Evolutionary conservation across 2,888 invertebrate genomes (phyloP).

Genomic region (Mylabris sibirica): DNA sequence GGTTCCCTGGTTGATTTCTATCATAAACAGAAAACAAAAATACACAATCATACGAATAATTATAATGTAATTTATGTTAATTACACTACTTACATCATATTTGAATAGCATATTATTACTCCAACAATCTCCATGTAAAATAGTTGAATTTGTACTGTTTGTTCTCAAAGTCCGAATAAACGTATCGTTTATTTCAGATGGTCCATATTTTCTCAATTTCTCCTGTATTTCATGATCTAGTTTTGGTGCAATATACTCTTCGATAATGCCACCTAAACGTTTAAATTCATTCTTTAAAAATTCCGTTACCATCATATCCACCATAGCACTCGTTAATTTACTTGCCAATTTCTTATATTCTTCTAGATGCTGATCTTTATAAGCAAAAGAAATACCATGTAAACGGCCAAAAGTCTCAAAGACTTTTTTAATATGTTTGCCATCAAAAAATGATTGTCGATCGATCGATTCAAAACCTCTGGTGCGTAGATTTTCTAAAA

Average conservation of each 20-base stretch:
- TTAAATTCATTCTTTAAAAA: background rate
- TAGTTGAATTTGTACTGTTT: constrained; percentile 24
- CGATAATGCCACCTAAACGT: background rate
- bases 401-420: constrained; percentile 41
- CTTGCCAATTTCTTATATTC: constrained; percentile 23
- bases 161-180: background rate
- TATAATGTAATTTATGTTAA: too few relatives aligned
- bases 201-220: background rate
- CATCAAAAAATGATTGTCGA: constrained; percentile 33
- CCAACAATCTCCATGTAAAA: constrained; percentile 49
- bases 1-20: constrained; percentile 8
- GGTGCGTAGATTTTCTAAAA: constrained; percentile 23
- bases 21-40: constrained; percentile 3
- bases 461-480: constrained; percentile 21
- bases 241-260: background rate
- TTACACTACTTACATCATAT: constrained; percentile 35
- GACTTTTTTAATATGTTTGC: constrained; percentile 38
- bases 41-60: too few relatives aligned
- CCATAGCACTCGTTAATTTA: background rate
- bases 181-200: background rate
- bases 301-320: background rate
- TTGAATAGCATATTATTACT: constrained; percentile 48
- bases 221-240: background rate
- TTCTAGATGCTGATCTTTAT: constrained; percentile 33
- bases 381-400: constrained; percentile 41